Conservation (phyloP, 2,797 vertebrate species). For the Xenopus petersii region DNA sequence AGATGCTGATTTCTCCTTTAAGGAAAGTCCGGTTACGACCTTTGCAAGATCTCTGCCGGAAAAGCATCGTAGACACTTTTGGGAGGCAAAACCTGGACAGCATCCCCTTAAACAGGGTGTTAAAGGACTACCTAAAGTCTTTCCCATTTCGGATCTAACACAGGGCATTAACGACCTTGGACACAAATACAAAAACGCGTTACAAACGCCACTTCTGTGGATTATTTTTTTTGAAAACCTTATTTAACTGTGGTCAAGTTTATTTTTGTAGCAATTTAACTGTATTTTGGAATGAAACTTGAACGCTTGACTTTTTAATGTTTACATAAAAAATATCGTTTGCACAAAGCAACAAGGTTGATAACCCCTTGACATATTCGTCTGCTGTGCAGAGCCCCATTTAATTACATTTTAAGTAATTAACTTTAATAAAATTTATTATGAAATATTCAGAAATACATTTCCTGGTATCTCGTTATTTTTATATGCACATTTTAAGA, state of each 20-base stretch:
- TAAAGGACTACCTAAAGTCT: conserved; percentile 83
- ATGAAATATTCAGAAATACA: conserved; percentile 58
- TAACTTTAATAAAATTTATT: conserved; percentile 72
- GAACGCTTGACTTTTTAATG: conserved; percentile 77
- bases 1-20: conserved; percentile 76
- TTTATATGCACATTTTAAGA: not conserved
- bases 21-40: conserved; percentile 79
- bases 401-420: conserved; percentile 71
- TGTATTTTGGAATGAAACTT: conserved; percentile 63
- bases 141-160: conserved; percentile 84
- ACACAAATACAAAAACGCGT: conserved; percentile 17
- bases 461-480: conserved; percentile 9
- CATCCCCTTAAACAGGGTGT: conserved; percentile 81
- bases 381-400: conserved; percentile 81
- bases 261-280: conserved; percentile 76
- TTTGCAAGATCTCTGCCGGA: conserved; percentile 91
- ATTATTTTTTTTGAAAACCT: conserved; percentile 47
- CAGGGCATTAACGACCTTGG: conserved; percentile 21
- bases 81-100: conserved; percentile 69
- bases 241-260: conserved; percentile 56
- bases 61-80: conserved; percentile 76
- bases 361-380: conserved; percentile 62
- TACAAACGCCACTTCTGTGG: conserved; percentile 47
- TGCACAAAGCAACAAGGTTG: conserved; percentile 73
- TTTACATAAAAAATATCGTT: conserved; percentile 83